phyloP scores from a whole-genome alignment of 2,797 vertebrate genomes.

The Dendrocincla tyrannina region DNA sequence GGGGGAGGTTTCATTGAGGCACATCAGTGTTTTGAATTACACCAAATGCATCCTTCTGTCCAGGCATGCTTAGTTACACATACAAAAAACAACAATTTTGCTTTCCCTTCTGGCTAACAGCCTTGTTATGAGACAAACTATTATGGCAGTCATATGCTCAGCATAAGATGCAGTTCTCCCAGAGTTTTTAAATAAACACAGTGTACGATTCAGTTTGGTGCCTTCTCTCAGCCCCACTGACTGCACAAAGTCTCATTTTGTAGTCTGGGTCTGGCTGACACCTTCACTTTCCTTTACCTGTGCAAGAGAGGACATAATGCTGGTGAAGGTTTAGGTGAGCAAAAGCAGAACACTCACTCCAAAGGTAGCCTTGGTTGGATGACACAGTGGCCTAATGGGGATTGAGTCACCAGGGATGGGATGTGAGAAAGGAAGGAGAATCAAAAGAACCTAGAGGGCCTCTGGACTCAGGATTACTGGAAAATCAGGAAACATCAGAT shows the following conservation, averaged over 20 bases:
- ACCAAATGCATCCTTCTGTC: conserved; percentile 36
- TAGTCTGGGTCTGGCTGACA: background rate
- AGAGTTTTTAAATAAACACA: background rate
- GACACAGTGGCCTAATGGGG: background rate
- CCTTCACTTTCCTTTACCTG: background rate
- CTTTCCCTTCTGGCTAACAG: conserved; percentile 53
- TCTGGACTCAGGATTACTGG: background rate
- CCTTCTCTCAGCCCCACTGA: accelerated
- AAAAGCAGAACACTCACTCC: background rate
- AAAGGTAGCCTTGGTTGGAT: background rate
- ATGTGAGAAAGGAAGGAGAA: background rate
- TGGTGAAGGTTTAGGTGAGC: background rate
- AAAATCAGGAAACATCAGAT: background rate
- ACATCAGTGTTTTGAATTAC: background rate
- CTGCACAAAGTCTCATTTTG: background rate
- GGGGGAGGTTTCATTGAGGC: background rate
- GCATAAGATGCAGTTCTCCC: background rate
- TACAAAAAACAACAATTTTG: background rate
- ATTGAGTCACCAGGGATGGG: background rate
- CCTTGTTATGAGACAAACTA: conserved; percentile 32
- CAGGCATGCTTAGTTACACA: conserved; percentile 32
- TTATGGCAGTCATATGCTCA: conserved; percentile 34
- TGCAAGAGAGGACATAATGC: background rate
- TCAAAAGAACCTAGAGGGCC: background rate
- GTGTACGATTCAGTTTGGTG: background rate